A percentile compares a stretch with the other conserved stretches of the same genome.
Conservation (phyloP, 1,140 invertebrate genomes). For the Frieseomelitta varia region DNA sequence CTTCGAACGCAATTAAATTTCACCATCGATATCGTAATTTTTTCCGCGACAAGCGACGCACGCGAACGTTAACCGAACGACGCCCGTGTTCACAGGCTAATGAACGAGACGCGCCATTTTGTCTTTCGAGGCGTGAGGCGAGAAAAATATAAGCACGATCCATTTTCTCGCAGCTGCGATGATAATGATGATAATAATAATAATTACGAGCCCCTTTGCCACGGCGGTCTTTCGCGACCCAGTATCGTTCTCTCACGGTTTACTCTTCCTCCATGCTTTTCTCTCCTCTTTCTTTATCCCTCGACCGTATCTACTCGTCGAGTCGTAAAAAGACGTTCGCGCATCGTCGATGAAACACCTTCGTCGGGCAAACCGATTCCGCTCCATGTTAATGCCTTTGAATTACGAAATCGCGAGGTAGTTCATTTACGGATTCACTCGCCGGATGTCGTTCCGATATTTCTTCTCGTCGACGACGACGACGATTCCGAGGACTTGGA, state of each 20-base stretch:
- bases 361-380: conserved; percentile 58
- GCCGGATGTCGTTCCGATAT: too few relatives aligned
- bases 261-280: background rate
- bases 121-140: background rate
- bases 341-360: conserved; percentile 65
- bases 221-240: conserved; percentile 11
- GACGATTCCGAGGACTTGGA: conserved; percentile 1
- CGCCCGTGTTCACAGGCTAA: conserved; percentile 5
- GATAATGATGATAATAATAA: conserved; percentile 26
- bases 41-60: background rate
- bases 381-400: conserved; percentile 56
- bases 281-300: background rate
- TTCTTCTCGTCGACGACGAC: too few relatives aligned
- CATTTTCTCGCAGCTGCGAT: conserved; percentile 21
- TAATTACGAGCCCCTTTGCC: conserved; percentile 23
- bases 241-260: background rate
- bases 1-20: conserved; percentile 31
- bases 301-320: background rate
- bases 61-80: conserved; percentile 1
- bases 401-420: conserved; percentile 45
- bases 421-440: background rate
- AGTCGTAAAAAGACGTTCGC: conserved; percentile 46
- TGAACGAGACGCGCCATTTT: conserved; percentile 16
- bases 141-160: background rate
- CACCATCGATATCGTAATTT: background rate